Base-by-base conservation (phyloP, 1,140 invertebrate genomes). In the Dufourea novaeangliae region DNA sequence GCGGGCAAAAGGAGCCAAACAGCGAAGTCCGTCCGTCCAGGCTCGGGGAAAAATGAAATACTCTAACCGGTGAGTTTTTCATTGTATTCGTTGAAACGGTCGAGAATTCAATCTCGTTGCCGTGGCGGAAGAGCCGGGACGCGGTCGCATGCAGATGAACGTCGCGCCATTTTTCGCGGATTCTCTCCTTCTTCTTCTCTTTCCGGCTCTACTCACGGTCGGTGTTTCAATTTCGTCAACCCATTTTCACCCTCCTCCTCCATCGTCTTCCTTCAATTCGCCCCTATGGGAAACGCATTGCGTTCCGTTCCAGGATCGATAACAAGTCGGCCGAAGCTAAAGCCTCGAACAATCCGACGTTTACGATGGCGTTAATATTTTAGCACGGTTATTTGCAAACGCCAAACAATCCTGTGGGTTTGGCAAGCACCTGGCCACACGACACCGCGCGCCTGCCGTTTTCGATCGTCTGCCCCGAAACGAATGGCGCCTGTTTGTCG, bases 321-420 rank as follows among this genome's bases (percentile, higher is more conserved):
- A 56, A 73, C 79, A 25, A 66, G 32, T 63, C 54, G 7, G 14
- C 41, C n/a, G 29, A 50, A 62, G 46, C 32, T 32, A 52, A 50
- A 57, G 67, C 41, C n/a, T 56, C 20, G 61, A 56, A 52, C 78
- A 54, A 27, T 59, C 64, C 61, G 27, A 41, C 37, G 37, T 32
- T 29, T 14, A 41, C 76, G 71, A 71, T 82, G 71, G 79, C 83
- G 71, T 86, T 84, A 80, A 77, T 85, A 85, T 86, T 86, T 86
- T 75, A 86, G 39, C 41, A 11, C 39, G 29, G 59, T 27, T 85
- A 44, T 86, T 86, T 82, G 84, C 83, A 67, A 82, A 78, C 76
- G 80, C 68, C 84, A 86, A 86, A 86, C 84, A 82, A 69, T 69
- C 50, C 73, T 27, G 27, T 61, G 46, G 56, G 50, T 68, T 80